phyloP scores from a whole-genome alignment of 2,797 vertebrate species.

The Menidia menidia region DNA sequence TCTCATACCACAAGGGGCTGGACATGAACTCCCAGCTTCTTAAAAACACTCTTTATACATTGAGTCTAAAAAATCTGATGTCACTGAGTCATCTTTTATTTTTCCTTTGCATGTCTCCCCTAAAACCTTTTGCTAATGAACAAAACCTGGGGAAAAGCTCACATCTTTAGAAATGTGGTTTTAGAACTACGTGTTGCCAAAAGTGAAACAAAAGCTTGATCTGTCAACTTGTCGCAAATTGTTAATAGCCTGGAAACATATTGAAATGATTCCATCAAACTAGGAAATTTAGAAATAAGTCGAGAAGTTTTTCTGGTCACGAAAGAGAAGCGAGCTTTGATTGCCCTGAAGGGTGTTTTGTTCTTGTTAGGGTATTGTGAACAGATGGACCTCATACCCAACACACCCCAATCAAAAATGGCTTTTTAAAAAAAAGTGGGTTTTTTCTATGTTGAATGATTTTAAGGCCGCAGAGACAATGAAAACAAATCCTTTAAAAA shows the following conservation, averaged over 20 bases:
- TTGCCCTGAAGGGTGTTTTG: conserved; percentile 75
- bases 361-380: conserved; percentile 78
- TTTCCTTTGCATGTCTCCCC: conserved; percentile 58
- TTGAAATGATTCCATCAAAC: conserved; percentile 77
- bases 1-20: conserved; percentile 42
- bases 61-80: conserved; percentile 55
- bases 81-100: conserved; percentile 52
- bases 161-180: conserved; percentile 66
- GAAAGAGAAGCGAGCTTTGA: conserved; percentile 64
- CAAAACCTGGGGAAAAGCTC: conserved; percentile 65
- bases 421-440: conserved; percentile 40
- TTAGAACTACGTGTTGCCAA: conserved; percentile 63
- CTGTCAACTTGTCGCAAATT: conserved; percentile 67
- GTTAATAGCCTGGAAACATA: conserved; percentile 76
- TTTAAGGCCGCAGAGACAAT: conserved; percentile 56
- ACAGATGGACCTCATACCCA: conserved; percentile 77
- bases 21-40: conserved; percentile 44
- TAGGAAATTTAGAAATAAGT: conserved; percentile 72
- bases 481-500: conserved; percentile 69
- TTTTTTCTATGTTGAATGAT: conserved; percentile 75
- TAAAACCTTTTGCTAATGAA: conserved; percentile 70
- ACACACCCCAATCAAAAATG: conserved; percentile 72
- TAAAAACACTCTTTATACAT: conserved; percentile 35
- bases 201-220: conserved; percentile 69
- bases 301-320: conserved; percentile 66